Percentiles rank a stretch among this genome's conserved stretches.
phyloP scores from a whole-genome alignment of 2,888 invertebrate species.

The Herminia tarsipennalis region DNA sequence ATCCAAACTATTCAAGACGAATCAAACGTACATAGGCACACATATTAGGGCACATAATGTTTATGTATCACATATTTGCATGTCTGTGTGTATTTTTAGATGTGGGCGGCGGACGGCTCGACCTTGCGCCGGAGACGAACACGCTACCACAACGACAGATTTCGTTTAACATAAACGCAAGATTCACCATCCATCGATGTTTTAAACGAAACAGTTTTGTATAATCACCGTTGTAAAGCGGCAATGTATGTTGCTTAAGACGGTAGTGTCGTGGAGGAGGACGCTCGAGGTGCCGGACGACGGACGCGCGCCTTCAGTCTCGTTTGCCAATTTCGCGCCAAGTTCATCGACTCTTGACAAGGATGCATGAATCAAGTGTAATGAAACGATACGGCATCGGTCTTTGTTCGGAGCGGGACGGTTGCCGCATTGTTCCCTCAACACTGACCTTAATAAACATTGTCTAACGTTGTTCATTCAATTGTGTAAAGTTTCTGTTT shows the following conservation, averaged over 20 bases:
- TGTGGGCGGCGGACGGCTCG: constrained; percentile 74
- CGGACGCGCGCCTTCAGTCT: constrained; percentile 67
- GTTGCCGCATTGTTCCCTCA: constrained; percentile 43
- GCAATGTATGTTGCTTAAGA: constrained; percentile 10
- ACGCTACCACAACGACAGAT: constrained; percentile 46
- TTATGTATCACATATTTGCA: constrained; percentile 78
- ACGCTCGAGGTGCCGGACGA: constrained; percentile 38
- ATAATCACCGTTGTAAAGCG: not conserved
- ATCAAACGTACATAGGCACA: constrained; percentile 46
- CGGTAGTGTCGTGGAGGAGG: constrained; percentile 11
- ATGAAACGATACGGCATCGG: constrained; percentile 63
- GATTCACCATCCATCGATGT: constrained; percentile 39
- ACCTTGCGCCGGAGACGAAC: constrained; percentile 79
- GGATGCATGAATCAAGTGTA: constrained; percentile 63
- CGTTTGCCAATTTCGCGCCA: constrained; percentile 82
- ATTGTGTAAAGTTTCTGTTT: constrained; percentile 10
- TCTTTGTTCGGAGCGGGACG: constrained; percentile 48
- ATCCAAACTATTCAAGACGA: constrained; percentile 40
- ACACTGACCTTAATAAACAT: constrained; percentile 32
- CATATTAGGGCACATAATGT: constrained; percentile 70
- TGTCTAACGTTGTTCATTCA: constrained; percentile 22
- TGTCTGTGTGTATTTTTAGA: constrained; percentile 82
- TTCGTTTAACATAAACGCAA: constrained; percentile 30
- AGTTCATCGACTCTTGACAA: constrained; percentile 77
- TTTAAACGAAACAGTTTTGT: not conserved